Base-by-base conservation (phyloP, 64 coral and sea anemone genomes). In the Porites lutea region DNA sequence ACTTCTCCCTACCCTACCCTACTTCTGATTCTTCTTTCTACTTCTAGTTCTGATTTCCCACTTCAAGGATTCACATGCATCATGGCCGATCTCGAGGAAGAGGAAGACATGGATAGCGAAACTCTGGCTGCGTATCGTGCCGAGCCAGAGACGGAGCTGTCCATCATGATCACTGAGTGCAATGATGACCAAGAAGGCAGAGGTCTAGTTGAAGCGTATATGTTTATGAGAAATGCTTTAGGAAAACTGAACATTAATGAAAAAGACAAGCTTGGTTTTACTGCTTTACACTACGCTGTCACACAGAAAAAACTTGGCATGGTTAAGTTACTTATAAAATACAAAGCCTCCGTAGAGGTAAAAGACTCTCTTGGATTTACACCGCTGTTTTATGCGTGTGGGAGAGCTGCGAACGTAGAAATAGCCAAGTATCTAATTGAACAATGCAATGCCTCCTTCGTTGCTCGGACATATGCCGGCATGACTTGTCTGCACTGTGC, bases 331-430 rank as follows among this genome's bases (percentile, higher is more conserved):
- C 51, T 90, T 14, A 66, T 90, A 21, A 79, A 81, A 9, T 54
- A 82, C 48, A 50, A 78, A 18, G 62, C 89, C 20, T 48, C 47
- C 71, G 13, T 79, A 15, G 60, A 90, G 52, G 45, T 47, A 3
- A 90, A 90, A 71, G 89, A 90, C 52, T 77, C 65, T 20, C 89
- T 90, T 72, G 89, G 89, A 21, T 72, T 90, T 13, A 90, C 89
- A 37, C 89, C 89, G 78, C 43, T 90, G 78, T 90, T 90, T 55
- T 90, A 90, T 82, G 74, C 73, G 52, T 68, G 75, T 67, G 75
- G 88, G 1, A 65, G 61, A 51, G 65, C 66, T 9, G 73, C 89
- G 46, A 72, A 81, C 72, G 45, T 90, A 66, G 89, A 90, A 71
- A 71, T 90, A 23, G 75, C 78, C 9, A 90, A 64, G 64, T 90